Percentiles rank a stretch among this genome's conserved stretches.
Evolutionary conservation across 2,113 vertebrate species (phyloP).

Genomic region (Panurus biarmicus): DNA sequence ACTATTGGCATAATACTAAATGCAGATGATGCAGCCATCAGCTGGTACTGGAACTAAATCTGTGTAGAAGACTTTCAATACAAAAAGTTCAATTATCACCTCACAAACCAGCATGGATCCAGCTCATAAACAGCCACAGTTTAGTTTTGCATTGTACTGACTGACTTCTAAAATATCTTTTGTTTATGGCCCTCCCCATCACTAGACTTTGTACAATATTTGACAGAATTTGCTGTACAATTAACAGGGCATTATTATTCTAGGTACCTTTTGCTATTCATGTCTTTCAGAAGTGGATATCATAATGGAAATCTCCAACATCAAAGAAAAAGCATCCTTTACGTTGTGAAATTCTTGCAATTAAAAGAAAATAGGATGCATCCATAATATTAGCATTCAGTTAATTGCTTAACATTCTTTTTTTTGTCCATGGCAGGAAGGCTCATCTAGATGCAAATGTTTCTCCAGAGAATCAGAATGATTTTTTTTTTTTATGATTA

Average conservation of each 20-base stretch:
- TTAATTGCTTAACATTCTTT: not conserved
- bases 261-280: not conserved
- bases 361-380: slow-evolving; percentile 17
- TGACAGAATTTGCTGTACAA: not conserved
- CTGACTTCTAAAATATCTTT: not conserved
- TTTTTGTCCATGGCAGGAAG: not conserved
- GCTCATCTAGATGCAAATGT: slow-evolving; percentile 13
- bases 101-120: not conserved
- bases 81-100: not conserved
- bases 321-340: not conserved
- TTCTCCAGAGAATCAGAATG: not conserved
- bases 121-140: not conserved
- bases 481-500: slow-evolving; percentile 28
- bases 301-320: not conserved
- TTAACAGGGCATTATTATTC: not conserved
- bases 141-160: not conserved
- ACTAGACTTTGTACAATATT: not conserved
- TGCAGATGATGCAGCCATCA: not conserved
- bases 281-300: not conserved
- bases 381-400: not conserved
- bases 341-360: not conserved
- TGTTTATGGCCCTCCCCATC: not conserved
- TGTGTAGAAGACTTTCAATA: not conserved
- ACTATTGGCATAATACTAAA: not conserved
- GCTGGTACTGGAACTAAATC: not conserved